Percentiles rank a stretch among this genome's conserved stretches.
Conservation (phyloP, 2,113 vertebrate species). For the Emydura subglobosa region DNA sequence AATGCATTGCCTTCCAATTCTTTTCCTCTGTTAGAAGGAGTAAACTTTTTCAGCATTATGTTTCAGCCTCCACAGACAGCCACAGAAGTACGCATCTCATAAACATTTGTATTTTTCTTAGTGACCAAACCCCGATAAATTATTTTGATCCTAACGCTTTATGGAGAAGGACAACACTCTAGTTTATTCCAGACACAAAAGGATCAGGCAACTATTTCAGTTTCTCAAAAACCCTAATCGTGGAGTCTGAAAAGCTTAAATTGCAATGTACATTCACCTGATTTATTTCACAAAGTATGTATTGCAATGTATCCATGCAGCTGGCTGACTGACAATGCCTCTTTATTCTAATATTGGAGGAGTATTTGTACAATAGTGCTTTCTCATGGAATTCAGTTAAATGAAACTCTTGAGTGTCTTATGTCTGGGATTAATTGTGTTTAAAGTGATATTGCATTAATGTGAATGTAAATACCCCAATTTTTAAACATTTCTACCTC, state of each 20-base stretch:
- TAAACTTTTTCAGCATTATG: background rate
- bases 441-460: background rate
- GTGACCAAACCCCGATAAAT: background rate
- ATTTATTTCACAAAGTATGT: background rate
- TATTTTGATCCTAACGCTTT: background rate
- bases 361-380: background rate
- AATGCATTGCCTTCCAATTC: background rate
- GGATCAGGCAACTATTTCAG: background rate
- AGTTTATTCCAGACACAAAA: background rate
- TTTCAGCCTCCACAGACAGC: background rate
- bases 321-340: background rate
- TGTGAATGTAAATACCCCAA: slow-evolving; percentile 19
- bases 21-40: background rate
- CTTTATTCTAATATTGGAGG: background rate
- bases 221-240: background rate
- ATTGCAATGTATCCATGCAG: background rate
- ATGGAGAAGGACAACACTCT: background rate
- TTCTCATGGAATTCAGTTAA: background rate
- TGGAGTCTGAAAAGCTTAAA: background rate
- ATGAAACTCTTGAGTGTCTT: background rate
- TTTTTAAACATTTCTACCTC: slow-evolving; percentile 56
- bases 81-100: background rate
- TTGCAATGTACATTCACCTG: background rate
- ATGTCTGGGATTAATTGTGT: slow-evolving; percentile 38
- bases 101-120: accelerated